Conservation (phyloP, 1,140 invertebrate species). For the Conopomorpha cramerella region DNA sequence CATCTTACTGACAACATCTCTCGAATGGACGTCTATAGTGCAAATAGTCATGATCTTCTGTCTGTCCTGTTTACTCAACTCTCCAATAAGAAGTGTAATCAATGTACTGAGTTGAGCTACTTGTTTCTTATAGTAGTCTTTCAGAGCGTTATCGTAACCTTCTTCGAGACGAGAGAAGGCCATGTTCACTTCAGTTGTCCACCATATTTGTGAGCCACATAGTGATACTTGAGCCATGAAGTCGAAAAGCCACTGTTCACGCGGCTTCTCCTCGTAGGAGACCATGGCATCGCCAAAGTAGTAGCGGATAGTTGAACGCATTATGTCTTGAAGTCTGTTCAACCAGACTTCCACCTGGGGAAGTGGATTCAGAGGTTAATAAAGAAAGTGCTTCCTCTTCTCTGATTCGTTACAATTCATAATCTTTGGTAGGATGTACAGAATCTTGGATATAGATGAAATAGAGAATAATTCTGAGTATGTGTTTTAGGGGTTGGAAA, state of each 20-base stretch:
- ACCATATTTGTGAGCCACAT: constrained; percentile 96
- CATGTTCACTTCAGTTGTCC: constrained; percentile 93
- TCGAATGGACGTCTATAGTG: constrained; percentile 94
- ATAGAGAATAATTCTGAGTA: too few species aligned
- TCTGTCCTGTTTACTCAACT: constrained; percentile 85
- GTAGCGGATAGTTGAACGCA: constrained; percentile 79
- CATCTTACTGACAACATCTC: constrained; percentile 92
- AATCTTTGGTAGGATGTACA: too few species aligned
- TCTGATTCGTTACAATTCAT: too few species aligned
- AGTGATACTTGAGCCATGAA: constrained; percentile 93
- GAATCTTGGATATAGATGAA: too few species aligned
- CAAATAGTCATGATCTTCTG: constrained; percentile 99
- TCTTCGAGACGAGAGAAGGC: constrained; percentile 88
- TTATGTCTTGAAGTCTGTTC: constrained; percentile 80
- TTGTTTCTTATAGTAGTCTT: constrained; percentile 97
- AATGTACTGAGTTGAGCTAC: constrained; percentile 88
- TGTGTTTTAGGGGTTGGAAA: too few species aligned
- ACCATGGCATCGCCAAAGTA: constrained; percentile 85
- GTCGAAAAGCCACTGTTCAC: constrained; percentile 95
- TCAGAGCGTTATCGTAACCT: constrained; percentile 94
- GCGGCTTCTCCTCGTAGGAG: constrained; percentile 90
- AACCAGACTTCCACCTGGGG: constrained; percentile 88
- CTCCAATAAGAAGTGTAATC: constrained; percentile 86
- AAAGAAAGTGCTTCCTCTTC: too few species aligned
- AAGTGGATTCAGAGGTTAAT: too few species aligned